A percentile compares a stretch with the other conserved stretches of the same genome.
phyloP scores from a whole-genome alignment of 2,888 invertebrate genomes.

The Chalcosyrphus nemorum region DNA sequence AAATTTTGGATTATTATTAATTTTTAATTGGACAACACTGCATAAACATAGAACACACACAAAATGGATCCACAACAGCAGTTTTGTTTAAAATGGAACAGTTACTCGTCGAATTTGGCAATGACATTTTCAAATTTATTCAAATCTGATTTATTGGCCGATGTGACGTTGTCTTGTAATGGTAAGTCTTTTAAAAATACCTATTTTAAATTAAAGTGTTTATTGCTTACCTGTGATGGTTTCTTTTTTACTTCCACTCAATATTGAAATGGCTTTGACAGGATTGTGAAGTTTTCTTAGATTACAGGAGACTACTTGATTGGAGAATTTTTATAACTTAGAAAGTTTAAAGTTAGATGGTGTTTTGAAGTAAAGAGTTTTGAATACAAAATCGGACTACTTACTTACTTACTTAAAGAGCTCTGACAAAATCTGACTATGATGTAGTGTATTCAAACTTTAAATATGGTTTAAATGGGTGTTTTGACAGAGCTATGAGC shows the following conservation, averaged over 20 bases:
- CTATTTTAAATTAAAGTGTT: background rate
- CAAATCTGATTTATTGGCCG: constrained; percentile 95
- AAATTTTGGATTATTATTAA: constrained; percentile 21
- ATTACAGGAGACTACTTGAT: background rate
- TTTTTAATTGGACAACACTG: constrained; percentile 36
- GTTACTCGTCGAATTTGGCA: constrained; percentile 96
- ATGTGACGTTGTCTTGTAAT: constrained; percentile 96
- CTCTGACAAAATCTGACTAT: too few species aligned
- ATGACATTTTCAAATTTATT: constrained; percentile 95
- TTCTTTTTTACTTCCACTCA: background rate
- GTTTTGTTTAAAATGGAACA: constrained; percentile 98
- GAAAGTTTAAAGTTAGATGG: too few species aligned
- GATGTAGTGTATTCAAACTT: too few species aligned
- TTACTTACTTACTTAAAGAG: too few species aligned
- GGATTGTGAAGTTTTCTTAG: background rate
- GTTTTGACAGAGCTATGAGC: too few species aligned
- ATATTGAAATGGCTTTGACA: background rate
- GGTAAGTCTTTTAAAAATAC: constrained; percentile 86
- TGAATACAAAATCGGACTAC: too few species aligned
- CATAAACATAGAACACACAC: constrained; percentile 37
- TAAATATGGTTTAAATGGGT: too few species aligned
- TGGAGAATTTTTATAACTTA: background rate
- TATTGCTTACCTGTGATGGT: background rate
- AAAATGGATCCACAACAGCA: constrained; percentile 97
- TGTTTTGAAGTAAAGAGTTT: too few species aligned